Percentiles rank a stretch among this genome's conserved stretches.
Conservation (phyloP, 1,140 invertebrate genomes). For the Cyclina sinensis region DNA sequence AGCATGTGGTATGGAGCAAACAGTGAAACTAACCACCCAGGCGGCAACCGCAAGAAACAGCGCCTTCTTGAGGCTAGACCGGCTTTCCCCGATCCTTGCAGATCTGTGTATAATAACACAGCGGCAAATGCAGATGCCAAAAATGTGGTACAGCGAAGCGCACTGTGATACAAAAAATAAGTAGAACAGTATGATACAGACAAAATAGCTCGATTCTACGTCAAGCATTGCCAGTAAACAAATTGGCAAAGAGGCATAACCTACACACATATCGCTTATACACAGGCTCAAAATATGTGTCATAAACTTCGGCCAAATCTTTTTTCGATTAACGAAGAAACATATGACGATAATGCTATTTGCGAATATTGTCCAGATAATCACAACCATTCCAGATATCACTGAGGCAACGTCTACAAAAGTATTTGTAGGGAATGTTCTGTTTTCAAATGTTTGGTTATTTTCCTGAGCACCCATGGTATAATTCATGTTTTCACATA, state of each 20-base stretch:
- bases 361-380: background rate
- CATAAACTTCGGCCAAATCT: background rate
- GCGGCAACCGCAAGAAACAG: background rate
- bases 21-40: background rate
- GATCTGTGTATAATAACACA: background rate
- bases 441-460: background rate
- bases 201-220: background rate
- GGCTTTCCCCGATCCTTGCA: background rate
- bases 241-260: background rate
- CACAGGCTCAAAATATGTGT: background rate
- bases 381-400: background rate
- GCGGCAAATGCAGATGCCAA: background rate
- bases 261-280: background rate
- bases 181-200: background rate
- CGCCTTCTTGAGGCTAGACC: background rate
- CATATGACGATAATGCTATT: background rate
- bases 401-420: background rate
- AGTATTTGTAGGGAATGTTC: background rate
- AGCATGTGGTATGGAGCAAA: background rate
- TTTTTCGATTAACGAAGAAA: background rate
- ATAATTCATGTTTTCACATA: no score
- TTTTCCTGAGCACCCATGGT: no score
- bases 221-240: background rate
- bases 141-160: slow-evolving; percentile 11
- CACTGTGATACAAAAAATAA: background rate